These are phyloP conservation scores for Synanthedon tipuliformis DNA, from an alignment of 2,888 invertebrate species.

Conservation along the genomic window DNA sequence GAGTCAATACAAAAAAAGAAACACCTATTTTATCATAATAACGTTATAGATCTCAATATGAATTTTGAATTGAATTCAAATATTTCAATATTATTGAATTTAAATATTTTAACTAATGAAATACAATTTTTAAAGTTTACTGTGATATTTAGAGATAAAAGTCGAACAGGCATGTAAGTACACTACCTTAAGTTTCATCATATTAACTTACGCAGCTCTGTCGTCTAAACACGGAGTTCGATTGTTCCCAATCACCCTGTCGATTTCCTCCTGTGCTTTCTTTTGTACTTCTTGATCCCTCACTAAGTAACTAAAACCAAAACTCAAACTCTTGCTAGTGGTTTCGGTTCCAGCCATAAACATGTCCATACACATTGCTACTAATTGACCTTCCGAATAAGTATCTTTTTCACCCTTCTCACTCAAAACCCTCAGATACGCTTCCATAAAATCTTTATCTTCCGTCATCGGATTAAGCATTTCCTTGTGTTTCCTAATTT, in stretches of 20 bases:
- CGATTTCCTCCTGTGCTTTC: slow-evolving; percentile 83
- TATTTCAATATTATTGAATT: no score
- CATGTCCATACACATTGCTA: slow-evolving; percentile 86
- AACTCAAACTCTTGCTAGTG: slow-evolving; percentile 82
- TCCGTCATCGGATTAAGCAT: slow-evolving; percentile 69
- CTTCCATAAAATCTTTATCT: slow-evolving; percentile 85
- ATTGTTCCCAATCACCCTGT: slow-evolving; percentile 76
- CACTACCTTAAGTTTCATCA: no score
- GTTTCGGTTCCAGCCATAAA: slow-evolving; percentile 91
- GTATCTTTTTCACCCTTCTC: slow-evolving; percentile 67
- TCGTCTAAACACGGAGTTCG: slow-evolving; percentile 78
- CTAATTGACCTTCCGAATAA: slow-evolving; percentile 78
- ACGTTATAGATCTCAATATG: no score
- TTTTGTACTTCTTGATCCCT: slow-evolving; percentile 78
- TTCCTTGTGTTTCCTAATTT: slow-evolving; percentile 77
- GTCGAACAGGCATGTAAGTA: no score
- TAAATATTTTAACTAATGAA: no score
- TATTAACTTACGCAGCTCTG: slow-evolving; percentile 70
- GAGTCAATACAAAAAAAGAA: no score
- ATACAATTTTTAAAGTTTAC: no score
- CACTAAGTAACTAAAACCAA: slow-evolving; percentile 80
- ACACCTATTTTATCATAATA: no score
- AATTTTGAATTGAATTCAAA: no score
- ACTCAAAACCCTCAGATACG: slow-evolving; percentile 77
- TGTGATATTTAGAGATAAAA: no score